These are phyloP conservation scores for Sceloporus undulatus DNA, from an alignment of 2,113 vertebrate species.

Conservation along the genomic window DNA sequence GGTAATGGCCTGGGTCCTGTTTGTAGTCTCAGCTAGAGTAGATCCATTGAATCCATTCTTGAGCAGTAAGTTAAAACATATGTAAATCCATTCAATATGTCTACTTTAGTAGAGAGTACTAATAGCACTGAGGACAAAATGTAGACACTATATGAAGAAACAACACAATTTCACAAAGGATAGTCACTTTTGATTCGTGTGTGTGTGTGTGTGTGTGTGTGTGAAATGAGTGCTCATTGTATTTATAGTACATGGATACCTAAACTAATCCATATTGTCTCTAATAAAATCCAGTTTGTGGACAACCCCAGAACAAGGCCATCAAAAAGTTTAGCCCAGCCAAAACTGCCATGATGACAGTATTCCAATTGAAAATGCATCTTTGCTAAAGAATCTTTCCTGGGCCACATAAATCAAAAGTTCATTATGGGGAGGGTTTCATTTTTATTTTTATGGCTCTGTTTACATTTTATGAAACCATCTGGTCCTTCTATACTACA, in stretches of 20 bases:
- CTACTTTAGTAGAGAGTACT: too few relatives aligned
- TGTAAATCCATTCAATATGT: too few relatives aligned
- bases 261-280: too few relatives aligned
- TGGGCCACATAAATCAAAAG: slow-evolving; percentile 65
- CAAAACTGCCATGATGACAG: slow-evolving; percentile 25
- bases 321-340: slow-evolving; percentile 24
- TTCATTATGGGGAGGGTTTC: slow-evolving; percentile 64
- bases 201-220: too few relatives aligned
- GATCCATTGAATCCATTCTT: too few relatives aligned
- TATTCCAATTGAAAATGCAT: background rate
- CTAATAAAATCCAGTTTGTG: background rate
- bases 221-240: too few relatives aligned
- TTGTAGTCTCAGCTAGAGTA: too few relatives aligned
- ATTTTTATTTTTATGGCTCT: slow-evolving; percentile 68
- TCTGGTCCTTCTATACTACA: slow-evolving; percentile 73
- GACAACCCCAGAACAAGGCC: background rate
- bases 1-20: too few relatives aligned
- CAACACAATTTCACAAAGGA: background rate
- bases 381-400: slow-evolving; percentile 42
- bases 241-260: too few relatives aligned
- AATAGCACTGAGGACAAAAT: too few relatives aligned
- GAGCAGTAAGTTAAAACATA: too few relatives aligned
- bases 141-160: background rate
- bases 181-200: background rate
- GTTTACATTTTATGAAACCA: slow-evolving; percentile 78